These are phyloP conservation scores for Drosophila chauvacae DNA, from an alignment of 1,140 invertebrate genomes.

Conservation along the genomic window DNA sequence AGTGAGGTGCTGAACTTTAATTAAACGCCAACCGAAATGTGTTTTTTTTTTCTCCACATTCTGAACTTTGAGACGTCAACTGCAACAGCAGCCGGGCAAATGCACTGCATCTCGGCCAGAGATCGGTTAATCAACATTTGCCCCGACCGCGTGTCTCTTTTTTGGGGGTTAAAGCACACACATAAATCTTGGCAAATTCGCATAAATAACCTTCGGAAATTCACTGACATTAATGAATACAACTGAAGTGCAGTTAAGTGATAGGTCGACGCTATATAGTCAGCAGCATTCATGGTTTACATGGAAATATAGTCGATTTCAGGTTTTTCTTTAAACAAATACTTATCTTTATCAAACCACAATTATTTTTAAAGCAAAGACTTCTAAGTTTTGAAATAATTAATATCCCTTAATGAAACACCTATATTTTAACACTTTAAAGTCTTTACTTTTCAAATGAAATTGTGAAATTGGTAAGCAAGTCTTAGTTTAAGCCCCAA, in stretches of 20 bases:
- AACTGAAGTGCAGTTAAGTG: slow-evolving; percentile 3
- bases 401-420: no score
- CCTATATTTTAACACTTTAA: no score
- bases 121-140: slow-evolving; percentile 48
- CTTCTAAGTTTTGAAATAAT: no score
- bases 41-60: slow-evolving; percentile 37
- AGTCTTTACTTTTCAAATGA: not conserved
- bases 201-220: slow-evolving; percentile 28
- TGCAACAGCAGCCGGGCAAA: slow-evolving; percentile 35
- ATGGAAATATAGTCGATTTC: not conserved
- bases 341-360: no score
- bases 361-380: no score
- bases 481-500: not conserved
- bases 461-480: not conserved
- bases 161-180: slow-evolving; percentile 14
- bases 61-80: slow-evolving; percentile 51
- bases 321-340: no score
- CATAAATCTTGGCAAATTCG: slow-evolving; percentile 2
- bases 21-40: slow-evolving; percentile 54
- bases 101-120: slow-evolving; percentile 27
- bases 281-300: no score
- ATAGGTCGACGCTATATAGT: not conserved
- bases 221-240: slow-evolving; percentile 19
- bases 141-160: slow-evolving; percentile 3
- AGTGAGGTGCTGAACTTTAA: slow-evolving; percentile 55